These are phyloP conservation scores for Bemisia tabaci DNA, from an alignment of 1,140 invertebrate genomes.

Conservation along the genomic window DNA sequence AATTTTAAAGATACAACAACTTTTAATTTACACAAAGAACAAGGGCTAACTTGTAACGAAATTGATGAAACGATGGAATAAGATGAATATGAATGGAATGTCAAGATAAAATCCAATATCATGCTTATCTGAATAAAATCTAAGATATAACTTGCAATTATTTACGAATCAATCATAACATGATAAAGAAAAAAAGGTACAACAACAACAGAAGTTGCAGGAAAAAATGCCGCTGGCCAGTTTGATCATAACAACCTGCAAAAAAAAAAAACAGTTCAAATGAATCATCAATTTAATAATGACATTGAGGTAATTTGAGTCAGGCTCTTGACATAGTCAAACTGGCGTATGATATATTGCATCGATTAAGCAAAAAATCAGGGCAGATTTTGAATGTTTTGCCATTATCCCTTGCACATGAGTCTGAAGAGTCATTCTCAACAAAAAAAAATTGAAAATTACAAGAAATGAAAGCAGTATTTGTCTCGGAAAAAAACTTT, in stretches of 20 bases:
- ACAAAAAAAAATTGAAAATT: too few species aligned
- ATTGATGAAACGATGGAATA: conserved; percentile 3
- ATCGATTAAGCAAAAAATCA: too few species aligned
- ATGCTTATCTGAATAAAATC: not conserved
- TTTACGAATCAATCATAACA: not conserved
- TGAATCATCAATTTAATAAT: not conserved
- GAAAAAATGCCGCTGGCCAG: not conserved
- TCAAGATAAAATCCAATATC: conserved; percentile 1
- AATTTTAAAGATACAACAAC: not conserved
- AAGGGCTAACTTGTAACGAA: conserved; percentile 4
- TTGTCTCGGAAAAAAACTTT: too few species aligned
- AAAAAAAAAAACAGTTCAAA: not conserved
- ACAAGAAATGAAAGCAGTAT: too few species aligned
- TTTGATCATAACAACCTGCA: not conserved
- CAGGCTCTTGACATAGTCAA: not conserved
- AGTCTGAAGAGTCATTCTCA: not conserved
- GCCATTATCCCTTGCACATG: not conserved
- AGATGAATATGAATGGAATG: conserved; percentile 2
- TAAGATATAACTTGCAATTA: not conserved
- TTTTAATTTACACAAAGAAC: conserved; percentile 4
- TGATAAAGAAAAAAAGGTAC: not conserved
- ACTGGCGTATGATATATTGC: too few species aligned
- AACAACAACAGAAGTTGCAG: not conserved
- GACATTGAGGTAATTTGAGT: not conserved
- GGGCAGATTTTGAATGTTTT: too few species aligned